Conservation (phyloP, 2,888 invertebrate species). For the Dolomedes plantarius region DNA sequence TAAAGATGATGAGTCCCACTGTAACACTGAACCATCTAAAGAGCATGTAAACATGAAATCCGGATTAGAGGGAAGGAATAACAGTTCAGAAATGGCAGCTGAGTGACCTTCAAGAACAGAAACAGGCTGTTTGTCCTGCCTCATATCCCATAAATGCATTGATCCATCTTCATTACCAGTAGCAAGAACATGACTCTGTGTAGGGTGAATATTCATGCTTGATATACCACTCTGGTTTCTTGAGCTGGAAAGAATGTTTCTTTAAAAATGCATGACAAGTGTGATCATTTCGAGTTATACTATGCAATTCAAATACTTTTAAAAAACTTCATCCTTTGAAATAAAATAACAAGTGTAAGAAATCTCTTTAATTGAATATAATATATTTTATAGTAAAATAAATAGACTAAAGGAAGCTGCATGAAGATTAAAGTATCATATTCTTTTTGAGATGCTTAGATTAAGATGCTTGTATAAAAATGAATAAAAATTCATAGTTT, state of each 20-base stretch:
- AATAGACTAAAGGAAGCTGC: too few relatives aligned
- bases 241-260: slow-evolving; percentile 75
- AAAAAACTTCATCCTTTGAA: too few relatives aligned
- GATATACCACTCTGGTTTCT: slow-evolving; percentile 79
- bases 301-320: too few relatives aligned
- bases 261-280: too few relatives aligned
- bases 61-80: slow-evolving; percentile 90
- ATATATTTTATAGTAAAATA: too few relatives aligned
- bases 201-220: slow-evolving; percentile 88
- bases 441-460: too few relatives aligned
- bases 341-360: too few relatives aligned
- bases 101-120: slow-evolving; percentile 87
- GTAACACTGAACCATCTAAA: slow-evolving; percentile 89
- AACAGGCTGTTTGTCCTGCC: slow-evolving; percentile 88
- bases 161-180: slow-evolving; percentile 92
- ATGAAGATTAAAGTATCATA: too few relatives aligned
- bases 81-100: slow-evolving; percentile 87
- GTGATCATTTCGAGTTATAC: too few relatives aligned
- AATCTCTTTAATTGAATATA: too few relatives aligned
- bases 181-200: slow-evolving; percentile 88
- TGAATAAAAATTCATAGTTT: too few relatives aligned
- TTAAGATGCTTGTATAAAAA: too few relatives aligned
- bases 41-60: slow-evolving; percentile 90
- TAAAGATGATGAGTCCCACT: slow-evolving; percentile 85
- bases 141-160: slow-evolving; percentile 91